These are phyloP conservation scores for Leptodactylus fallax DNA, from an alignment of 2,797 vertebrate species.

Conservation along the genomic window DNA sequence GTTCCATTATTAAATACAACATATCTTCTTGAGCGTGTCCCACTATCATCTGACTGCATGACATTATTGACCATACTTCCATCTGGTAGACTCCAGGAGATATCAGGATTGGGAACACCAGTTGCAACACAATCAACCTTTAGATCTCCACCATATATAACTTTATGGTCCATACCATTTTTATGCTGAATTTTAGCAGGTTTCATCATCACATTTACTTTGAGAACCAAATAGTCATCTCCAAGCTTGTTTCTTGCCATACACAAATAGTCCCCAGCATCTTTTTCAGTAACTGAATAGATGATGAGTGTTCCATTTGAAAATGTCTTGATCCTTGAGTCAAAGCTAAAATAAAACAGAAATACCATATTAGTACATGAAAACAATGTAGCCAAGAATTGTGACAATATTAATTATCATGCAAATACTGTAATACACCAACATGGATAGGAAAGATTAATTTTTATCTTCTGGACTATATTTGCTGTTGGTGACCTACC, in stretches of 20 bases:
- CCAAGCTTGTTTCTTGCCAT: slow-evolving; percentile 89
- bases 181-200: slow-evolving; percentile 90
- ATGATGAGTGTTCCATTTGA: slow-evolving; percentile 85
- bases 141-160: slow-evolving; percentile 83
- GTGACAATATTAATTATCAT: too few species aligned
- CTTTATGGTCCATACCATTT: slow-evolving; percentile 80
- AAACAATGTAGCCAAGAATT: not conserved
- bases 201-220: slow-evolving; percentile 84
- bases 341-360: slow-evolving; percentile 75
- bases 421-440: not conserved
- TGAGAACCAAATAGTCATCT: slow-evolving; percentile 84
- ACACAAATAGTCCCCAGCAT: slow-evolving; percentile 90
- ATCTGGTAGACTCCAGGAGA: slow-evolving; percentile 91
- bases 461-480: not conserved
- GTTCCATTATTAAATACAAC: slow-evolving; percentile 93
- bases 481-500: not conserved
- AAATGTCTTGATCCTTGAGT: slow-evolving; percentile 84
- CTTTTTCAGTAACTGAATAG: slow-evolving; percentile 82
- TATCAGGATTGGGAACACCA: slow-evolving; percentile 88
- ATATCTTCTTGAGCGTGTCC: slow-evolving; percentile 80
- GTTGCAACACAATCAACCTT: slow-evolving; percentile 93
- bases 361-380: not conserved
- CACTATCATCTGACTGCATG: slow-evolving; percentile 76
- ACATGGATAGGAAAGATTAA: not conserved
- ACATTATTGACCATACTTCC: slow-evolving; percentile 88